Evolutionary conservation across 2,113 vertebrate species (phyloP).

Genomic region (Hippopotamus amphibius): DNA sequence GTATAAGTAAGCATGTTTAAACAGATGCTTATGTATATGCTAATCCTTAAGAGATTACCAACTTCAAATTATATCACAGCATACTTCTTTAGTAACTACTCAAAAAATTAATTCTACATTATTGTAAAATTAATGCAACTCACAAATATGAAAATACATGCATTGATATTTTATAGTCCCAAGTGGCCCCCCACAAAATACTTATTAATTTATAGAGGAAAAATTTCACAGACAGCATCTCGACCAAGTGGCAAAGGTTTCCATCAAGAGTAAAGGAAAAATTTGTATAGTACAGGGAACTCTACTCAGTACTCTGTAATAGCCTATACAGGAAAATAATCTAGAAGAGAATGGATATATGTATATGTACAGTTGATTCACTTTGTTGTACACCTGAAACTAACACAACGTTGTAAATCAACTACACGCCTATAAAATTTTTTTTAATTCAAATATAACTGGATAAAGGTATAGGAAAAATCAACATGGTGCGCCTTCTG

Average conservation of each 20-base stretch:
- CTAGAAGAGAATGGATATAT: neutral
- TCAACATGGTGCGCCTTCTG: neutral
- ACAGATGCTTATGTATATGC: neutral
- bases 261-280: neutral
- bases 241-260: neutral
- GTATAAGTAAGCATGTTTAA: neutral
- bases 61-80: constrained; percentile 52
- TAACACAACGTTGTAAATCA: too few species aligned
- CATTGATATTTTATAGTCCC: neutral
- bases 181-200: neutral
- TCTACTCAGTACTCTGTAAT: neutral
- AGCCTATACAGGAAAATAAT: neutral
- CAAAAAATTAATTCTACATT: constrained; percentile 30
- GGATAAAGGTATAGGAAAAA: neutral
- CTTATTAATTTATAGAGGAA: constrained; percentile 14
- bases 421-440: neutral
- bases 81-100: constrained; percentile 50
- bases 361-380: too few species aligned
- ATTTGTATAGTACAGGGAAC: neutral
- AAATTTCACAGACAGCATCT: constrained; percentile 22
- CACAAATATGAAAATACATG: constrained; percentile 23
- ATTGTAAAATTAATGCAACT: constrained; percentile 42
- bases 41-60: neutral
- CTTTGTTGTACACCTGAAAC: too few species aligned
- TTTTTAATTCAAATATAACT: neutral